Evolutionary conservation across 2,797 vertebrate species (phyloP).

Genomic region (Hybognathus amarus): DNA sequence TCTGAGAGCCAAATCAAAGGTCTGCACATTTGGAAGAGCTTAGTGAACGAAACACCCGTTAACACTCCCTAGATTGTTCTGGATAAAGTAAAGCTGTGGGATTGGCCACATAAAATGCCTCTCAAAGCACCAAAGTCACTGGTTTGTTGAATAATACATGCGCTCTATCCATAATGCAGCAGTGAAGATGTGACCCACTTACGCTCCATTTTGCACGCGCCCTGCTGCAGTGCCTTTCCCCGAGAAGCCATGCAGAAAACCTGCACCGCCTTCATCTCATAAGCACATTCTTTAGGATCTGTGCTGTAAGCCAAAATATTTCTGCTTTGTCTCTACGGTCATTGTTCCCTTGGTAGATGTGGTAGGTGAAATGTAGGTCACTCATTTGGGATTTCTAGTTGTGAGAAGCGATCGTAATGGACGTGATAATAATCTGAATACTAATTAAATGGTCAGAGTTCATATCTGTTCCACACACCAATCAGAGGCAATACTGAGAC

Average conservation of each 20-base stretch:
- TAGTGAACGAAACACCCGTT: background rate
- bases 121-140: slow-evolving; percentile 43
- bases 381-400: background rate
- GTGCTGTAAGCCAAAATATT: background rate
- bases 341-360: background rate
- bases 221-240: slow-evolving; percentile 22
- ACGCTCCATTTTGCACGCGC: slow-evolving; percentile 41
- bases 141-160: slow-evolving; percentile 66
- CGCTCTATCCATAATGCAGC: slow-evolving; percentile 60
- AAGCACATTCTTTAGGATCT: slow-evolving; percentile 16
- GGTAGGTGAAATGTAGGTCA: slow-evolving; percentile 6
- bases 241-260: slow-evolving; percentile 42
- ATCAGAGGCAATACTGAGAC: background rate
- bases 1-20: background rate
- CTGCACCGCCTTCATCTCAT: slow-evolving; percentile 12
- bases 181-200: slow-evolving; percentile 43
- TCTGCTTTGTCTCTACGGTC: slow-evolving; percentile 14
- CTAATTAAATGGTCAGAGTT: slow-evolving; percentile 62
- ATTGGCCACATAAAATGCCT: slow-evolving; percentile 30
- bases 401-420: slow-evolving; percentile 67
- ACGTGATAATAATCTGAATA: slow-evolving; percentile 73
- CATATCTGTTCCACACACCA: background rate
- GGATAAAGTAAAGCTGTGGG: background rate
- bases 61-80: slow-evolving; percentile 11
- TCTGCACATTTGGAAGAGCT: background rate